Conservation (phyloP, 1,140 invertebrate species). For the Brevipalpus yothersi region DNA sequence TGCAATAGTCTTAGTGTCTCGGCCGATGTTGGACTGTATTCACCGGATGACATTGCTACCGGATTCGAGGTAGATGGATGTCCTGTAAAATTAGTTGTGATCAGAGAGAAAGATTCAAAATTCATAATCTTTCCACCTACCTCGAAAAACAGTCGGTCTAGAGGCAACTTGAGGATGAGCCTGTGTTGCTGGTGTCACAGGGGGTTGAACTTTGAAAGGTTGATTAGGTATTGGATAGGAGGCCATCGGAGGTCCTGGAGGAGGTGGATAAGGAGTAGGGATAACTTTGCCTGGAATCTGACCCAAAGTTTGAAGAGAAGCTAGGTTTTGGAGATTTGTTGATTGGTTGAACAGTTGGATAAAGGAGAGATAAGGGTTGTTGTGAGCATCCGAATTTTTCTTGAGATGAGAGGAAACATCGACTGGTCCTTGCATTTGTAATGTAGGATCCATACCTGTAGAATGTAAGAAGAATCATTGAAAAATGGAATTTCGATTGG, state of each 20-base stretch:
- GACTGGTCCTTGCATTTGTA: not conserved
- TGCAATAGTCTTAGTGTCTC: slow-evolving; percentile 3
- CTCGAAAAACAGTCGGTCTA: not conserved
- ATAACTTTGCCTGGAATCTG: too few species aligned
- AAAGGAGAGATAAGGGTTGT: too few species aligned
- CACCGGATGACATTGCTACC: not conserved
- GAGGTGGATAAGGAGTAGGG: too few species aligned
- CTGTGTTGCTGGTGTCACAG: not conserved
- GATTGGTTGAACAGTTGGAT: too few species aligned
- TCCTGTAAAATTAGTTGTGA: not conserved
- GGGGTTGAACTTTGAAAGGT: slow-evolving; percentile 1
- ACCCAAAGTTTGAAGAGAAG: too few species aligned
- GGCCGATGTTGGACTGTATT: slow-evolving; percentile 3
- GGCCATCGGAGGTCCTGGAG: not conserved
- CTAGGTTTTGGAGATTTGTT: too few species aligned
- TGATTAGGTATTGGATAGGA: slow-evolving; percentile 1
- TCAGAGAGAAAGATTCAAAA: not conserved
- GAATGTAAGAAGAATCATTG: not conserved
- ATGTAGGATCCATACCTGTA: not conserved
- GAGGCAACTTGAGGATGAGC: not conserved
- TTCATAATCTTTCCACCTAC: too few species aligned
- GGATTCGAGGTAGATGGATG: not conserved
- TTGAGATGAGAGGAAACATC: too few species aligned
- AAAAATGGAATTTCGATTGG: too few species aligned
- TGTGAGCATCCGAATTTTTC: too few species aligned